Conservation (phyloP, 1,140 invertebrate genomes). For the Brachionus koreanus region DNA sequence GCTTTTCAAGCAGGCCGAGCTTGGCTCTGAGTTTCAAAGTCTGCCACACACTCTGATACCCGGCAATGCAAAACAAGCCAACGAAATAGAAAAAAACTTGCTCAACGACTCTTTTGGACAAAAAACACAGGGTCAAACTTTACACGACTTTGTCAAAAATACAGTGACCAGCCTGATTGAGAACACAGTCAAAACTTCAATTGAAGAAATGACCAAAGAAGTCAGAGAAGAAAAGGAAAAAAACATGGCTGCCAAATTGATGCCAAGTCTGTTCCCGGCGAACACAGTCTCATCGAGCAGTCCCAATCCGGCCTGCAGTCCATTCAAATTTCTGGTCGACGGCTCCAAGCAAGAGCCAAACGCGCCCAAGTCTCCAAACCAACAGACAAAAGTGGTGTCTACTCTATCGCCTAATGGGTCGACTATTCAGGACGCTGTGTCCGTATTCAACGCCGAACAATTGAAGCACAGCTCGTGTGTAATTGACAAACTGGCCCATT, state of each 20-base stretch:
- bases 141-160: slow-evolving; percentile 3
- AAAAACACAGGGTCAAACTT: neutral
- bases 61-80: neutral
- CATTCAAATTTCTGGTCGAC: neutral
- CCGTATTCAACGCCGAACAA: neutral
- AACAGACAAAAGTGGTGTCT: neutral
- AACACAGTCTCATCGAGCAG: slow-evolving; percentile 29
- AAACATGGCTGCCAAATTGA: slow-evolving; percentile 1
- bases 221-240: slow-evolving; percentile 5
- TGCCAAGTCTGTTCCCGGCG: neutral
- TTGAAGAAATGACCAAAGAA: slow-evolving; percentile 30
- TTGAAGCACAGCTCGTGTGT: neutral
- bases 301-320: slow-evolving; percentile 10
- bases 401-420: slow-evolving; percentile 6
- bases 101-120: neutral
- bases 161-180: slow-evolving; percentile 13
- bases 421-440: slow-evolving; percentile 2
- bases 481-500: slow-evolving; percentile 14
- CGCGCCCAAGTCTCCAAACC: neutral
- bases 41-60: neutral
- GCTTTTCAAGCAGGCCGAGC: neutral
- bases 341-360: neutral
- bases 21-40: neutral
- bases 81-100: neutral
- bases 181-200: slow-evolving; percentile 12